These are phyloP conservation scores for Coelinius sp. DNA, from an alignment of 2,888 invertebrate genomes.

Conservation along the genomic window DNA sequence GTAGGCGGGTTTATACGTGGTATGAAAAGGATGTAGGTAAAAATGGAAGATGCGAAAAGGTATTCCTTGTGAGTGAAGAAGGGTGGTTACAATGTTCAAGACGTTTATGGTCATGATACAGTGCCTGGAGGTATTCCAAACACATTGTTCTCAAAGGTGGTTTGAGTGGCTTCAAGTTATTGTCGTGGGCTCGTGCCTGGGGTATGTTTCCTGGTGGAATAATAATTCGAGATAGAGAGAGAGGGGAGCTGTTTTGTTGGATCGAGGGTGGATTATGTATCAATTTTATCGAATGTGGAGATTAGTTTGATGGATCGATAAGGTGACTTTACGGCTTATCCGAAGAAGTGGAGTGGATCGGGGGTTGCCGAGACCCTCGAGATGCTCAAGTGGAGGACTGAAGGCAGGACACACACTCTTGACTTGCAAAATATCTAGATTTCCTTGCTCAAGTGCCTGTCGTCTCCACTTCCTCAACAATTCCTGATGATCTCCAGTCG, in stretches of 20 bases:
- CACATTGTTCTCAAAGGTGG: slow-evolving; percentile 38
- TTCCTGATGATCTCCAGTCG: not conserved
- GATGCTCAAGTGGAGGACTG: not conserved
- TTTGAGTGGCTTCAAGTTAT: slow-evolving; percentile 1
- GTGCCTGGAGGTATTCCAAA: slow-evolving; percentile 27
- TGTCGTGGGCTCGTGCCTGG: not conserved
- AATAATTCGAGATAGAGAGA: not conserved
- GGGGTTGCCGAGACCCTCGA: not conserved
- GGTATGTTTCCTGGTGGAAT: slow-evolving; percentile 1
- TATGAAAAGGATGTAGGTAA: slow-evolving; percentile 37
- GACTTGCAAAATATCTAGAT: not conserved
- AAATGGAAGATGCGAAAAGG: slow-evolving; percentile 38
- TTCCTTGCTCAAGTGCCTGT: not conserved
- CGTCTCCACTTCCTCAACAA: not conserved
- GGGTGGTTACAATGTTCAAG: slow-evolving; percentile 6
- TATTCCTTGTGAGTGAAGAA: slow-evolving; percentile 29
- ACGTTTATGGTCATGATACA: slow-evolving; percentile 24
- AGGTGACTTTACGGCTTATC: not conserved
- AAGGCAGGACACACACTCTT: not conserved
- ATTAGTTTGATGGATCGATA: not conserved
- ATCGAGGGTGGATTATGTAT: not conserved
- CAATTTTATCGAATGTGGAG: not conserved
- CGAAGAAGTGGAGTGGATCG: not conserved
- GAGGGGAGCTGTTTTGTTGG: not conserved
- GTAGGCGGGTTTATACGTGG: slow-evolving; percentile 44